Evolutionary conservation across 37 sponge, comb jelly and placozoan species (phyloP).

Genomic region (Cliona cf. orientalis): DNA sequence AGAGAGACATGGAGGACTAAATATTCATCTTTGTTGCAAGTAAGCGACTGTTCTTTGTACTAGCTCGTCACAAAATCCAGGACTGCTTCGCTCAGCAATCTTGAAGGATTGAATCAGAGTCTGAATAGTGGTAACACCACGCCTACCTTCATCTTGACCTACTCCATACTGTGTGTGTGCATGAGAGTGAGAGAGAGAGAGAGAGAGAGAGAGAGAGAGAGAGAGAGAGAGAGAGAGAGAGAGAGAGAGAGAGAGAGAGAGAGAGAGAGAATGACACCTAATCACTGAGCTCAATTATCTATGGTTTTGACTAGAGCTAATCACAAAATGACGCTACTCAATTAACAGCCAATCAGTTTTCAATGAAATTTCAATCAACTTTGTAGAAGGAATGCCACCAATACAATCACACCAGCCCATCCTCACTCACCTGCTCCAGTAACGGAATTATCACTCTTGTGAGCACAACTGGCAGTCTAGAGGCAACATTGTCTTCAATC

Average conservation of each 20-base stretch:
- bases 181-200: background rate
- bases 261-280: background rate
- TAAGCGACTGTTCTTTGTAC: slow-evolving; percentile 21
- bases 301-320: background rate
- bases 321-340: background rate
- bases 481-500: background rate
- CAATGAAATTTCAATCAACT: too few relatives aligned
- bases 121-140: slow-evolving; percentile 43
- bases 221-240: background rate
- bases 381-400: too few relatives aligned
- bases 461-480: background rate
- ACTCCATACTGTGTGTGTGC: slow-evolving; percentile 7
- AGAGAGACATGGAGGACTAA: background rate
- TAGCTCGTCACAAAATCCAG: slow-evolving; percentile 64
- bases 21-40: background rate
- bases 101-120: slow-evolving; percentile 62
- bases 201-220: background rate
- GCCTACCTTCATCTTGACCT: slow-evolving; percentile 9
- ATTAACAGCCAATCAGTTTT: background rate
- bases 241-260: background rate
- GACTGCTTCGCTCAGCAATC: slow-evolving; percentile 60
- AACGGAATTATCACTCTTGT: slow-evolving; percentile 35
- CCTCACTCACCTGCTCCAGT: slow-evolving; percentile 28
- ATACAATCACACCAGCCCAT: background rate
- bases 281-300: too few relatives aligned